Evolutionary conservation across 2,888 invertebrate genomes (phyloP).

Genomic region (Drosophila leonis): DNA sequence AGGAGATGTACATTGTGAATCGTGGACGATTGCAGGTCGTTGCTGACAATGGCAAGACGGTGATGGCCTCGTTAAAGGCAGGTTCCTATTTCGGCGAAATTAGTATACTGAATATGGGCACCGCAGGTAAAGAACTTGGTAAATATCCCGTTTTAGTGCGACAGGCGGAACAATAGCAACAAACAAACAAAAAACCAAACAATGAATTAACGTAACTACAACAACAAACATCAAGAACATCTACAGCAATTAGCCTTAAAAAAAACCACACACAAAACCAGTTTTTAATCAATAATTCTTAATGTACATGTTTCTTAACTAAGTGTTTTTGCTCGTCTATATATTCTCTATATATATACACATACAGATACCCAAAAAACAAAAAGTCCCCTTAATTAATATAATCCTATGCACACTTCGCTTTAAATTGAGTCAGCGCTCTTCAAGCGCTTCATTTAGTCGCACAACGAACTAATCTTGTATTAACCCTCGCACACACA

Average conservation of each 20-base stretch:
- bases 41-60: constrained; percentile 97
- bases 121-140: constrained; percentile 99
- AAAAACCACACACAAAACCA: constrained; percentile 15
- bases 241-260: constrained; percentile 12
- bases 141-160: constrained; percentile 91
- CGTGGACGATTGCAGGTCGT: constrained; percentile 97
- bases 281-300: constrained; percentile 4
- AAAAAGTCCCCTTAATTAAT: constrained; percentile 8
- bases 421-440: constrained; percentile 22
- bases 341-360: not conserved
- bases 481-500: not conserved
- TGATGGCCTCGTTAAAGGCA: constrained; percentile 98
- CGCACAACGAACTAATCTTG: constrained; percentile 5
- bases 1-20: constrained; percentile 99
- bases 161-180: constrained; percentile 85
- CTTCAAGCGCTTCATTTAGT: constrained; percentile 19
- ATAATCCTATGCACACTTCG: constrained; percentile 5
- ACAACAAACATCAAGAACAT: constrained; percentile 17
- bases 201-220: constrained; percentile 35
- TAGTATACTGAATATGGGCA: constrained; percentile 99
- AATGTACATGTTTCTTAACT: constrained; percentile 22
- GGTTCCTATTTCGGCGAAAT: constrained; percentile 99
- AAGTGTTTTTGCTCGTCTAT: constrained; percentile 45
- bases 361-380: not conserved
- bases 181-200: constrained; percentile 34